Evolutionary conservation across 2,113 vertebrate species (phyloP).

Genomic region (Actenoides lindsayi): DNA sequence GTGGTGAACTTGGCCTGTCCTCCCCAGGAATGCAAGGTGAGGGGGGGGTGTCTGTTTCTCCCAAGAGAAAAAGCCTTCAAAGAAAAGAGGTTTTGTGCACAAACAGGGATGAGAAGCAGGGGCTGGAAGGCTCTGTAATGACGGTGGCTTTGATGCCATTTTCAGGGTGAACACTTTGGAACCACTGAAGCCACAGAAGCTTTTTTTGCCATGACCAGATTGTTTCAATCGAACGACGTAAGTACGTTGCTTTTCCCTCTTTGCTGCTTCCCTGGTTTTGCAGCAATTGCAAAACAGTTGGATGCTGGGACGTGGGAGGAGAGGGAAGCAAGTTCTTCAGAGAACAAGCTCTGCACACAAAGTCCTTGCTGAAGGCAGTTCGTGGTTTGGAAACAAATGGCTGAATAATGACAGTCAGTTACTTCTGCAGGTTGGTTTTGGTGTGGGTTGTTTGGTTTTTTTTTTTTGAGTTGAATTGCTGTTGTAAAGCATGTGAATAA

Average conservation of each 20-base stretch:
- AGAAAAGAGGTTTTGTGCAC: rapidly evolving
- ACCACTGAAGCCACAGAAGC: conserved; percentile 96
- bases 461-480: neutral
- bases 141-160: rapidly evolving
- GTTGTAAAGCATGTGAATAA: neutral
- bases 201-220: conserved; percentile 97
- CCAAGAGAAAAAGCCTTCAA: neutral
- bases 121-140: neutral
- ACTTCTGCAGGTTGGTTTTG: neutral
- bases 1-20: neutral
- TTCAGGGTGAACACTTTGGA: conserved; percentile 95
- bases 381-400: neutral
- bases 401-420: neutral
- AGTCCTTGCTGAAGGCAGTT: neutral
- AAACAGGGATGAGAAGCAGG: neutral
- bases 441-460: neutral
- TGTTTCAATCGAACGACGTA: conserved; percentile 98
- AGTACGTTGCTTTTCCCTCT: conserved; percentile 36
- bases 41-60: neutral
- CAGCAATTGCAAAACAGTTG: neutral
- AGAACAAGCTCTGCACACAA: neutral
- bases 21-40: neutral
- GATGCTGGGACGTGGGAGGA: neutral
- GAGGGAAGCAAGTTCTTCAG: neutral
- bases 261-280: neutral